A percentile compares a stretch with the other conserved stretches of the same genome.
Evolutionary conservation across 1,140 invertebrate species (phyloP).

Genomic region (Brachionus asplanchnoidis): DNA sequence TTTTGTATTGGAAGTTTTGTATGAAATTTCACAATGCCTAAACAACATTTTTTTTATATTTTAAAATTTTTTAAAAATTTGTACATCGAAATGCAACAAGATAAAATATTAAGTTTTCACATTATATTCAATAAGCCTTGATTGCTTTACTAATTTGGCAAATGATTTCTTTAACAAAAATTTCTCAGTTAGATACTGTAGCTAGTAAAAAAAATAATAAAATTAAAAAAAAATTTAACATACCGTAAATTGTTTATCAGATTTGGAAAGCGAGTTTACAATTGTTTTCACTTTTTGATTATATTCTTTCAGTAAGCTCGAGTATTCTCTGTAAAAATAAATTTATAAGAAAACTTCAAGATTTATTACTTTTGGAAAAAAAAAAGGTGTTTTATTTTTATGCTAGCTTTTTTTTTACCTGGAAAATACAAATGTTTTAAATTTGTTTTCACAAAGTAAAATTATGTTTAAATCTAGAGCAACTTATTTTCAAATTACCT

Average conservation of each 20-base stretch:
- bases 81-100: too few species aligned
- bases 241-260: constrained; percentile 36
- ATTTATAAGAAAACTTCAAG: background rate
- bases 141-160: background rate
- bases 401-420: background rate
- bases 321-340: constrained; percentile 11
- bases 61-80: too few species aligned
- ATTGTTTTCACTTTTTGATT: constrained; percentile 38
- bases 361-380: background rate
- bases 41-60: too few species aligned
- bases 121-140: too few species aligned
- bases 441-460: background rate
- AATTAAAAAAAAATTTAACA: background rate
- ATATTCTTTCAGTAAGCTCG: constrained; percentile 20
- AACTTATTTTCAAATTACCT: background rate
- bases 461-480: background rate
- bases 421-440: background rate
- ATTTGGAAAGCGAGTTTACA: constrained; percentile 16
- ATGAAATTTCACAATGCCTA: too few species aligned
- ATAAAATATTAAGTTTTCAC: too few species aligned
- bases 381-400: background rate
- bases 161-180: background rate
- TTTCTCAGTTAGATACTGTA: too few species aligned
- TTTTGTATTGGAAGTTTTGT: too few species aligned
- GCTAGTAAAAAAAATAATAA: background rate